Percentiles rank a stretch among this genome's conserved stretches.
Evolutionary conservation across 2,888 invertebrate genomes (phyloP).

Genomic region (Gerris lacustris): DNA sequence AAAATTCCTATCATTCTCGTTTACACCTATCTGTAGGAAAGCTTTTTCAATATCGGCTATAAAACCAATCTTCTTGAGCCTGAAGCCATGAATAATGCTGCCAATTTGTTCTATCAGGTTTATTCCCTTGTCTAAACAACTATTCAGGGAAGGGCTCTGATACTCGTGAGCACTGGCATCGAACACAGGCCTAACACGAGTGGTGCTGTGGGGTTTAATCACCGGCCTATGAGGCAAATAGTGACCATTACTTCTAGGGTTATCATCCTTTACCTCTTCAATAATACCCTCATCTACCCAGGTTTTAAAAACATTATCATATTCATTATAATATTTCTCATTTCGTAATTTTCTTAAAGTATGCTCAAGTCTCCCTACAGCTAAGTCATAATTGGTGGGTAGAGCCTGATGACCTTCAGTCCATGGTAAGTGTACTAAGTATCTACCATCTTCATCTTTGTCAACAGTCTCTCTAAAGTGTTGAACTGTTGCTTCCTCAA

Average conservation of each 20-base stretch:
- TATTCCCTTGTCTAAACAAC: conserved; percentile 28
- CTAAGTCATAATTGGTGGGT: conserved; percentile 28
- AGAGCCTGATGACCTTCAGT: conserved; percentile 32
- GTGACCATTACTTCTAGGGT: neutral
- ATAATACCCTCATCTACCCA: conserved; percentile 32
- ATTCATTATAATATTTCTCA: conserved; percentile 26
- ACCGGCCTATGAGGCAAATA: conserved; percentile 26
- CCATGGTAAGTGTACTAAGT: conserved; percentile 34
- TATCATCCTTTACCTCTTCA: conserved; percentile 25
- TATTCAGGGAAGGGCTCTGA: conserved; percentile 23
- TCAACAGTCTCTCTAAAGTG: conserved; percentile 28
- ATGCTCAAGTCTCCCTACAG: conserved; percentile 29
- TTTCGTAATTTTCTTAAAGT: conserved; percentile 28
- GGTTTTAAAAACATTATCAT: conserved; percentile 30
- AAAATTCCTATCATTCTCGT: conserved; percentile 30
- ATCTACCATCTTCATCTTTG: conserved; percentile 31
- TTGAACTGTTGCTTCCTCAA: conserved; percentile 27
- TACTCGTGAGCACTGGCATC: conserved; percentile 25
- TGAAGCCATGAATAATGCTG: conserved; percentile 19
- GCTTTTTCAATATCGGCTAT: conserved; percentile 31
- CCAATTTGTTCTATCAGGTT: conserved; percentile 27
- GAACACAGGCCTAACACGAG: conserved; percentile 26
- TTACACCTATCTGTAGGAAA: conserved; percentile 32
- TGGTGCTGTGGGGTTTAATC: conserved; percentile 24
- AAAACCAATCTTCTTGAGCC: conserved; percentile 21